Evolutionary conservation across 2,113 vertebrate genomes (phyloP).

Genomic region (Martes martes): DNA sequence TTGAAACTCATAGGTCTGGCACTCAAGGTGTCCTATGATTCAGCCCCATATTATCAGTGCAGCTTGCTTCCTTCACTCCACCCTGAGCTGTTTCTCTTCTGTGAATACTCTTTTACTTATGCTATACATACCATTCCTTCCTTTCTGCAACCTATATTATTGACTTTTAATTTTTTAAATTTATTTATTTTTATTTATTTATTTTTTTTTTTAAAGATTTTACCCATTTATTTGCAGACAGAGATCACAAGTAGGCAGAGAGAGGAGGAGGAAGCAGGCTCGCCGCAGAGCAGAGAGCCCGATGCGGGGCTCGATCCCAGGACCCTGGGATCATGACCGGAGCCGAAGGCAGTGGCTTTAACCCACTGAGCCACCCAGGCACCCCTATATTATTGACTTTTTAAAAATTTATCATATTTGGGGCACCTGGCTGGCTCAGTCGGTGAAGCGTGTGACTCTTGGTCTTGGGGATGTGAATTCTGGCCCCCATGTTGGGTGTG

Average conservation of each 20-base stretch:
- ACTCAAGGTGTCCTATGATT: background rate
- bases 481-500: background rate
- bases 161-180: background rate
- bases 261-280: too few species aligned
- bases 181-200: too few species aligned
- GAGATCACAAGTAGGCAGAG: too few species aligned
- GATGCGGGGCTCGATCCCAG: too few species aligned
- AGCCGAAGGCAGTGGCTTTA: too few species aligned
- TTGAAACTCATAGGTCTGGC: background rate
- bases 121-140: background rate
- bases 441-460: background rate
- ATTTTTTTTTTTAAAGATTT: too few species aligned
- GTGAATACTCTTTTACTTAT: background rate
- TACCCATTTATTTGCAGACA: too few species aligned
- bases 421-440: background rate
- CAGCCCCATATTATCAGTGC: background rate
- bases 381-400: too few species aligned
- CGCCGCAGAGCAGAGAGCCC: too few species aligned
- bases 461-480: background rate
- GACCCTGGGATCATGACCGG: too few species aligned
- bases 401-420: background rate
- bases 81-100: background rate
- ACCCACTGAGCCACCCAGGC: too few species aligned
- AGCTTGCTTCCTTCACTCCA: background rate
- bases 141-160: background rate